A percentile compares a stretch with the other conserved stretches of the same genome.
These are phyloP conservation scores for Hozukius guyotensis DNA, from an alignment of 2,797 vertebrate genomes.

Conservation along the genomic window DNA sequence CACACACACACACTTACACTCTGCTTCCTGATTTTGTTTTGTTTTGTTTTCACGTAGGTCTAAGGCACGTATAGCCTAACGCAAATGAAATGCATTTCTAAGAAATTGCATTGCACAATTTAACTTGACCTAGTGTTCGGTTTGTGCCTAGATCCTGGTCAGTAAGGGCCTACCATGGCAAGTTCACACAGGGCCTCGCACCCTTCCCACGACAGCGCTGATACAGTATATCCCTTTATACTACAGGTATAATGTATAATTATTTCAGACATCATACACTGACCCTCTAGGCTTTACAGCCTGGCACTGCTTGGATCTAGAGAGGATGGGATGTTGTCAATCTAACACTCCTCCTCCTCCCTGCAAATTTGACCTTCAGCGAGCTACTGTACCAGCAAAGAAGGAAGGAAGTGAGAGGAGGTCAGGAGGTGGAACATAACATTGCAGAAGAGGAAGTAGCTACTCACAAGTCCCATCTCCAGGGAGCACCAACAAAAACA, in stretches of 20 bases:
- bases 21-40: neutral
- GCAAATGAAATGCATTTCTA: neutral
- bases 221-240: neutral
- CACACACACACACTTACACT: neutral
- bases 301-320: neutral
- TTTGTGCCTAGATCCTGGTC: too few relatives aligned
- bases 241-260: neutral
- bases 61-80: neutral
- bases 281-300: neutral
- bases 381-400: neutral
- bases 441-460: neutral
- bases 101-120: neutral
- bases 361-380: neutral
- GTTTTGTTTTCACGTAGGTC: too few relatives aligned
- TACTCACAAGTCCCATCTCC: neutral
- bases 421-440: neutral
- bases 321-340: neutral
- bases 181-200: too few relatives aligned
- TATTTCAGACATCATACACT: neutral
- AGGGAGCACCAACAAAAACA: neutral
- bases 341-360: neutral
- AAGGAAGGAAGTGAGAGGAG: neutral
- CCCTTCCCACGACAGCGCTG: too few relatives aligned
- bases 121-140: neutral
- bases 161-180: too few relatives aligned